These are phyloP conservation scores for Willowsia nigromaculata DNA, from an alignment of 2,888 invertebrate species.

Conservation along the genomic window DNA sequence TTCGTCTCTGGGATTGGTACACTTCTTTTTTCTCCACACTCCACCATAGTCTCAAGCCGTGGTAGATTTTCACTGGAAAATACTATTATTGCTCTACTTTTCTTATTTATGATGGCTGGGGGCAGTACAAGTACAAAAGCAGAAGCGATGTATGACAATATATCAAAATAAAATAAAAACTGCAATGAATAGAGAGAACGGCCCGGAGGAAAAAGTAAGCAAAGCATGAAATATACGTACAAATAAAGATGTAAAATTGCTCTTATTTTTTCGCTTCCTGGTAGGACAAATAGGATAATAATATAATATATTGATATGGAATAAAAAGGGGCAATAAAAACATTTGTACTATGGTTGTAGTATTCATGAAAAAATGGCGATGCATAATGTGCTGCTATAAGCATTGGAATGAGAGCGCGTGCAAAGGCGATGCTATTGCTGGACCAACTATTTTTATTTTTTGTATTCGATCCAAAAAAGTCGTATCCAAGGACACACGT, in stretches of 20 bases:
- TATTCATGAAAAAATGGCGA: too few relatives aligned
- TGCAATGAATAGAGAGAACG: slow-evolving; percentile 54
- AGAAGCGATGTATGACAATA: slow-evolving; percentile 40
- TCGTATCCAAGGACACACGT: not conserved
- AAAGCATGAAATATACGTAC: slow-evolving; percentile 6
- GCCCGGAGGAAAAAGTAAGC: slow-evolving; percentile 21
- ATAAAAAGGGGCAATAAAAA: slow-evolving; percentile 31
- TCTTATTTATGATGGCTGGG: slow-evolving; percentile 67
- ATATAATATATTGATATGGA: slow-evolving; percentile 15
- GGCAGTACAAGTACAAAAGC: slow-evolving; percentile 51
- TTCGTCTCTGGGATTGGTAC: not conserved
- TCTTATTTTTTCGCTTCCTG: too few relatives aligned
- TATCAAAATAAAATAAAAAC: slow-evolving; percentile 19
- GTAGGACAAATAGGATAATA: not conserved
- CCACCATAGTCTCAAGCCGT: not conserved
- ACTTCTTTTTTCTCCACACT: not conserved
- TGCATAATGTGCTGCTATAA: too few relatives aligned
- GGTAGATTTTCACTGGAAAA: slow-evolving; percentile 20
- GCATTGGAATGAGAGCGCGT: not conserved
- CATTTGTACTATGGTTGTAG: not conserved
- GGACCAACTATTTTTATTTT: slow-evolving; percentile 8
- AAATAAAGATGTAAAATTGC: slow-evolving; percentile 4
- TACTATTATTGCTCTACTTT: slow-evolving; percentile 61
- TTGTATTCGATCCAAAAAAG: slow-evolving; percentile 27
- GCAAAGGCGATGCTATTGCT: slow-evolving; percentile 4